phyloP scores from a whole-genome alignment of 2,888 invertebrate species.

The Parelbella ahira region DNA sequence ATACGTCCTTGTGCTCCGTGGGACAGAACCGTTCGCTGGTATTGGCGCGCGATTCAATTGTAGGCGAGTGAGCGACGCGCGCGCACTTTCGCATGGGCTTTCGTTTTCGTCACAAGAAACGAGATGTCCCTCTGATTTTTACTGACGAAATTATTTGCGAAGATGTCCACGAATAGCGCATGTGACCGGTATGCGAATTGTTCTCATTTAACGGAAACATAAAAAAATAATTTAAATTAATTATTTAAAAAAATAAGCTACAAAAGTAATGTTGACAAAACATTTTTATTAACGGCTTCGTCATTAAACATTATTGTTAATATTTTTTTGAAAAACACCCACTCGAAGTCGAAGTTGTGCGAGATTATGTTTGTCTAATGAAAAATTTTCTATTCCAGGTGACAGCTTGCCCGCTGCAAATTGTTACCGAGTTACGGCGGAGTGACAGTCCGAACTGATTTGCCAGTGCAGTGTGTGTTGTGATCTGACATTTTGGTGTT shows the following conservation, averaged over 20 bases:
- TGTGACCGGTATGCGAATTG: conserved; percentile 28
- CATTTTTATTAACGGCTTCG: too few species aligned
- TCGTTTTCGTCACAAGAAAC: conserved; percentile 66
- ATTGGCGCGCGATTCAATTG: conserved; percentile 71
- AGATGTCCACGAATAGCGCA: conserved; percentile 21
- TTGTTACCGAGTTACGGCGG: conserved; percentile 48
- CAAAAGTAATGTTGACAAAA: too few species aligned
- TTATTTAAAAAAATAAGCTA: too few species aligned
- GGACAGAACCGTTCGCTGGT: conserved; percentile 55
- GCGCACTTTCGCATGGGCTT: conserved; percentile 72
- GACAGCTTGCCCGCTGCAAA: conserved; percentile 66
- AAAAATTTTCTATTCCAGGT: conserved; percentile 51
- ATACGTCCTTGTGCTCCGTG: conserved; percentile 61
- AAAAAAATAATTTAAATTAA: too few species aligned
- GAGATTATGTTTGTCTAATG: too few species aligned
- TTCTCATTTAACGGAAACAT: too few species aligned
- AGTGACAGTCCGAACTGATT: conserved; percentile 40
- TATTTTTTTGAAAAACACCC: too few species aligned
- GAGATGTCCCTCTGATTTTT: conserved; percentile 43
- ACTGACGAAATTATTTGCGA: conserved; percentile 14
- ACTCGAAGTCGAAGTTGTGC: too few species aligned
- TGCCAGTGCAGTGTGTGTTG: conserved; percentile 54
- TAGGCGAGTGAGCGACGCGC: conserved; percentile 49
- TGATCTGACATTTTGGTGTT: conserved; percentile 36
- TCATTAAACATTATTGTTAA: too few species aligned